Evolutionary conservation across 2,888 invertebrate genomes (phyloP), one percentile per base, ranked within the genome.

Genomic region (Drosophila emarginata): DNA sequence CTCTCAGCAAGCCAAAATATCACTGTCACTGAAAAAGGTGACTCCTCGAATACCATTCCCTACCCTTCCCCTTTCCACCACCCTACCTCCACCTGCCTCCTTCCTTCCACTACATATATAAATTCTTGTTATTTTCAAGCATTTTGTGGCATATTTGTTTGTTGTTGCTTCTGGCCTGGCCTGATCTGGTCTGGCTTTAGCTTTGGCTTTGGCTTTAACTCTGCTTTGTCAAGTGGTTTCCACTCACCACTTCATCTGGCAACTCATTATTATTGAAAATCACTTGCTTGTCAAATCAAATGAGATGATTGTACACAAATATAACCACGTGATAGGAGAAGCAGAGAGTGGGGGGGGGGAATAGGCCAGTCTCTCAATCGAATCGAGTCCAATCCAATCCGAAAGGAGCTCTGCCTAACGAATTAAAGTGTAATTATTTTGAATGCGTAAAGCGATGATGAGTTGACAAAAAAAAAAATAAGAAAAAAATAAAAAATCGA

Each of bases 201-300:
- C 18, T 45, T 18, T 7, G 15, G 2, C 40, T 40, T 61, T 26
- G 26, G n/a, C 60, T 37, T 26, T 26, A 9, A 4, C 7, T 63
- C 65, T 61, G 45, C 54, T 63, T 53, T 40, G 52, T 75, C 74
- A 75, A 81, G 87, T 83, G 83, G 77, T 70, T 72, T 28, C 52
- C 56, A 15, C 60, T 61, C 28, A 21, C 53, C 56, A 54, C 78
- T 74, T 77, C 37, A 83, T 65, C 51, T 64, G 57, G 40, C 87
- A 86, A 65, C 85, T 84, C 83, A 80, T 87, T 88, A 87, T 86
- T 86, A 86, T 86, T 86, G 89, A 82, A 86, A 86, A 86, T 87
- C 86, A 86, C 86, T 86, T 88, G 87, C 87, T 77, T 86, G 89
- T 86, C 86, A 86, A 86, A 86, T 86, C 89, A 86, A 88, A 86